Evolutionary conservation across 2,888 invertebrate species (phyloP), one percentile per base, ranked within the genome.

Genomic region (Synanthedon myopaeformis): DNA sequence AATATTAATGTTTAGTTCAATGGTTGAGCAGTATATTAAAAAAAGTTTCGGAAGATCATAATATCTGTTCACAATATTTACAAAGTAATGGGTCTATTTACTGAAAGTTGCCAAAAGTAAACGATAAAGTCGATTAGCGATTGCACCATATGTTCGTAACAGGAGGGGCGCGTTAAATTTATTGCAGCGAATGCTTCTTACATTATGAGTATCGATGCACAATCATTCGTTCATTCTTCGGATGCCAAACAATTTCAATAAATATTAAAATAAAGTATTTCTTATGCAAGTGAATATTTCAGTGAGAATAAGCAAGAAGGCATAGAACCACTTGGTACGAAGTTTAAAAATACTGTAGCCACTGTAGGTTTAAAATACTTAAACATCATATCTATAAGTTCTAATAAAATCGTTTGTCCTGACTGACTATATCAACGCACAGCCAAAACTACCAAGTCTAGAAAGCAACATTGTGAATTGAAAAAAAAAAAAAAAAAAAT

Each of bases 91-190:
- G 35, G 14, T 45, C 45, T 45, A 45, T 13, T 6, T 14, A n/a
- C n/a, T 45, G 11, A 45, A 13, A 45, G 14, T 45, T 14, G 45
- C 45, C 45, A 45, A 45, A 14, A 61, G 63, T 62, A 62, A 64
- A 55, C 61, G 59, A 63, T 68, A 71, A 35, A 72, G 69, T 71
- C 64, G 64, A 75, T 74, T 75, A 75, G 66, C 62, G 64, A 70
- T 68, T 71, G 74, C 69, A 69, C 66, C 81, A 76, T 78, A 76
- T 79, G 82, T 70, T 67, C 57, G 62, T 63, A 76, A 72, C 72
- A 73, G 69, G 66, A 74, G 74, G 78, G 77, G 74, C 58, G 65
- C 59, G 66, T 61, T 61, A 64, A 75, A 78, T 76, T 75, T 76
- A 78, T 73, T 69, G 71, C 67, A 55, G 58, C 61, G 66, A 75